Percentiles rank a stretch among this genome's conserved stretches.
phyloP scores from a whole-genome alignment of 2,113 vertebrate species.

The Heloderma charlesbogerti region DNA sequence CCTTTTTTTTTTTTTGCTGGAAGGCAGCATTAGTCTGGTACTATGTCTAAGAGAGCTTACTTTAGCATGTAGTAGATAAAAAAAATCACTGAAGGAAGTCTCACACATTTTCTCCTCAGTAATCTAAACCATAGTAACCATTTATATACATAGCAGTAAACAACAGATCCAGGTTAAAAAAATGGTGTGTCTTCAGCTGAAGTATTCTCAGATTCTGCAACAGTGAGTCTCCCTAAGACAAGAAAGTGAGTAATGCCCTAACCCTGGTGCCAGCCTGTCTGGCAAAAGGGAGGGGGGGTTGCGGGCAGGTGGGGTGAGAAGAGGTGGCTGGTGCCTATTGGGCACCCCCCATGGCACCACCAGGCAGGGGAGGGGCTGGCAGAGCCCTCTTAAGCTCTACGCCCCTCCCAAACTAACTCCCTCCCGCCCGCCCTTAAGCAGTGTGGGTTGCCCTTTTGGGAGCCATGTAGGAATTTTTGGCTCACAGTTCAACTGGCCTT shows the following conservation, averaged over 20 bases:
- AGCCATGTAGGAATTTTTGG: no score
- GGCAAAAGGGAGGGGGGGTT: no score
- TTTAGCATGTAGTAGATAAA: constrained; percentile 37
- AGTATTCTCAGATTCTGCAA: neutral
- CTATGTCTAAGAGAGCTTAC: constrained; percentile 48
- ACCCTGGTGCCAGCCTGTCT: no score
- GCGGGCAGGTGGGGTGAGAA: no score
- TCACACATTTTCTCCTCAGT: constrained; percentile 38
- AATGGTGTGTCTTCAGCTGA: neutral
- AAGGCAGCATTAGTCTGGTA: constrained; percentile 37
- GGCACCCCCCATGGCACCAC: no score
- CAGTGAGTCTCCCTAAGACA: neutral
- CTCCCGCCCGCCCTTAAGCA: no score
- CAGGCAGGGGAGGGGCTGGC: no score
- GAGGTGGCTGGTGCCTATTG: no score
- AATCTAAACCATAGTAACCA: neutral
- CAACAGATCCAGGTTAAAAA: constrained; percentile 23
- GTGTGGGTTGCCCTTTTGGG: no score
- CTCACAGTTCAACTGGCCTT: no score
- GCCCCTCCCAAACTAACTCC: no score
- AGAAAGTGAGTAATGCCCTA: neutral
- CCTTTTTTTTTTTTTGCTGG: constrained; percentile 20
- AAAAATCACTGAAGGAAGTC: constrained; percentile 40
- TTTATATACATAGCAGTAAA: neutral
- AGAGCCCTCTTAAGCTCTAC: no score